Percentiles rank a stretch among this genome's conserved stretches.
phyloP scores from a whole-genome alignment of 2,113 vertebrate species.

The Sula dactylatra region DNA sequence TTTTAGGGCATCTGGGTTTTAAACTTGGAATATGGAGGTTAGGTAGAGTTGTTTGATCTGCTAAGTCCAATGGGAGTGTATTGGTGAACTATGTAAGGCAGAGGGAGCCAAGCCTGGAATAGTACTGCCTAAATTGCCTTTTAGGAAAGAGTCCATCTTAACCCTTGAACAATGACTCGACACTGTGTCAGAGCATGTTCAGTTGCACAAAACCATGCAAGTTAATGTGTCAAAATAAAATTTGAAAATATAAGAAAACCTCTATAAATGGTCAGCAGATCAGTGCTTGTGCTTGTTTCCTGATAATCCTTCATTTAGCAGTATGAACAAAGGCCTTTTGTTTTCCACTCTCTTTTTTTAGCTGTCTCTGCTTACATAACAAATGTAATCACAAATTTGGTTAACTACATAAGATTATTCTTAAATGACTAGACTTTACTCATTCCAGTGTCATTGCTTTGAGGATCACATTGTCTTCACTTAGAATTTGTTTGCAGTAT shows the following conservation, averaged over 20 bases:
- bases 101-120: not conserved
- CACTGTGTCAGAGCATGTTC: not conserved
- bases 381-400: not conserved
- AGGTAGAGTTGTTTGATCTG: not conserved
- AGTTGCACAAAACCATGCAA: not conserved
- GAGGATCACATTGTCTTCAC: not conserved
- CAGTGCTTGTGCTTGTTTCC: not conserved
- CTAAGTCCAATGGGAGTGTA: not conserved
- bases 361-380: not conserved
- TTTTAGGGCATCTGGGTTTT: not conserved
- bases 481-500: not conserved
- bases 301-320: not conserved
- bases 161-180: not conserved
- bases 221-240: not conserved
- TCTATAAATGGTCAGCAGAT: not conserved
- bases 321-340: not conserved
- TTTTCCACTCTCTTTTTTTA: not conserved
- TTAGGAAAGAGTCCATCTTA: not conserved
- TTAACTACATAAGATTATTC: not conserved
- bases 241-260: not conserved
- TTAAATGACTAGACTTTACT: not conserved
- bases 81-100: not conserved
- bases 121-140: not conserved
- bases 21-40: not conserved
- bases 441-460: not conserved